These are phyloP conservation scores for Gambusia holbrooki DNA, from an alignment of 2,113 vertebrate species.

Conservation along the genomic window DNA sequence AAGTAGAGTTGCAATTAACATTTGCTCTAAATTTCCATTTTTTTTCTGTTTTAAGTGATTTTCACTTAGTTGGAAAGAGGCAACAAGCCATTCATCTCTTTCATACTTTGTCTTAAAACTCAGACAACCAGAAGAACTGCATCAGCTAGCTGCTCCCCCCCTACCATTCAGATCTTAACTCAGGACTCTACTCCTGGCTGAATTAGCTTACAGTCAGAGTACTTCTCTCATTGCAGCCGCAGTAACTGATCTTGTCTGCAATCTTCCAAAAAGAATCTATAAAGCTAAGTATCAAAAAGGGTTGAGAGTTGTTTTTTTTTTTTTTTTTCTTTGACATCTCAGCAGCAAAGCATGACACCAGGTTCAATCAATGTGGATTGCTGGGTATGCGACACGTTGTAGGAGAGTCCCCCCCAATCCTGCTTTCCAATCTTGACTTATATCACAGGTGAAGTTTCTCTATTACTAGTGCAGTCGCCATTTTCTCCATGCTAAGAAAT, in stretches of 20 bases:
- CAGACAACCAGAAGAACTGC: background rate
- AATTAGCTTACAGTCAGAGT: background rate
- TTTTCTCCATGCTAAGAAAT: no score
- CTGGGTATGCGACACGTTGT: background rate
- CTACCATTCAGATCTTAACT: background rate
- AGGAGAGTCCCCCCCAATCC: background rate
- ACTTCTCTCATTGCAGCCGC: background rate
- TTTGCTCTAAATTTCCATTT: no score
- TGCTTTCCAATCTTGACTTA: no score
- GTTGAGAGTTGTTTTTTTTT: background rate
- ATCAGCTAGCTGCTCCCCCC: background rate
- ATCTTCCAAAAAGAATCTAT: background rate
- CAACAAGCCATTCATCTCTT: background rate
- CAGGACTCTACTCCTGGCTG: background rate
- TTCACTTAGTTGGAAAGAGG: no score
- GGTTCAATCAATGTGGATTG: background rate
- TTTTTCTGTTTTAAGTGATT: no score
- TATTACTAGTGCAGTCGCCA: no score
- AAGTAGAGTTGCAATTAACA: no score
- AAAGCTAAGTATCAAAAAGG: background rate
- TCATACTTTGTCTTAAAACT: background rate
- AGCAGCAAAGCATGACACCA: background rate
- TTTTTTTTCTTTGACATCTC: background rate
- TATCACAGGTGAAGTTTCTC: no score
- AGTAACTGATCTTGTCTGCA: no score